Evolutionary conservation across 35 echinoderm and acorn worm species (phyloP), one percentile per base, ranked within the genome.

Genomic region (Ophiothrix spiculata): DNA sequence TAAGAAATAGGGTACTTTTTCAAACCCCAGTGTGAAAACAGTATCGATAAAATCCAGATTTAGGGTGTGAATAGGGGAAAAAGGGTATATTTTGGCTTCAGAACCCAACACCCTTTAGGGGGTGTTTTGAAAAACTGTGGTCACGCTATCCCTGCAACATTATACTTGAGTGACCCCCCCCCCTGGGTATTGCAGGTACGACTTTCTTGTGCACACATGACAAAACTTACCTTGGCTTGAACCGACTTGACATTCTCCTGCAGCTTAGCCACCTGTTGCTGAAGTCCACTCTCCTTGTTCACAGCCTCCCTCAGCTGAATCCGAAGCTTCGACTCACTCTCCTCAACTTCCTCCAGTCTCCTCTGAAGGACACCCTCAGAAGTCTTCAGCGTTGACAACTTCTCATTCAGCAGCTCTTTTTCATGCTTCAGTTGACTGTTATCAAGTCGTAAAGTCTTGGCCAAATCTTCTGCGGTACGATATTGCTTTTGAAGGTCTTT

Each of bases 321-420:
- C 37, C 82, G 81, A 29, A 83, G 32, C 56, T 75, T 84, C 25
- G 46, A 38, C 41, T 87, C 83, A 76, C 38, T 79, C 34, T 73
- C 77, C 78, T 90, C 78, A 33, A 80, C 46, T 39, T 85, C 83
- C 10, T 79, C 86, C 78, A 90, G 11, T 36, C 79, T 38, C 33
- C 80, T 79, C 78, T 90, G 77, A 4, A 80, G 39, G 56, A 39
- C 77, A 35, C 77, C 60, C 37, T 86, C 92, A 41, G 25, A 39
- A 17, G 46, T 79, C 73, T 86, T 63, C 35, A 77, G 31, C 13
- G 60, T 32, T n/a, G 42, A 35, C 36, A 94, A 17, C 45, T 94
- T 90, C 49, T 94, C 88, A 37, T 77, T 87, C 40, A 94, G 79
- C 32, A 94, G 29, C 33, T 90, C 92, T 31, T 94, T 90, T 54